Evolutionary conservation across 1,140 invertebrate genomes (phyloP).

Genomic region (Diploscapter pachys): DNA sequence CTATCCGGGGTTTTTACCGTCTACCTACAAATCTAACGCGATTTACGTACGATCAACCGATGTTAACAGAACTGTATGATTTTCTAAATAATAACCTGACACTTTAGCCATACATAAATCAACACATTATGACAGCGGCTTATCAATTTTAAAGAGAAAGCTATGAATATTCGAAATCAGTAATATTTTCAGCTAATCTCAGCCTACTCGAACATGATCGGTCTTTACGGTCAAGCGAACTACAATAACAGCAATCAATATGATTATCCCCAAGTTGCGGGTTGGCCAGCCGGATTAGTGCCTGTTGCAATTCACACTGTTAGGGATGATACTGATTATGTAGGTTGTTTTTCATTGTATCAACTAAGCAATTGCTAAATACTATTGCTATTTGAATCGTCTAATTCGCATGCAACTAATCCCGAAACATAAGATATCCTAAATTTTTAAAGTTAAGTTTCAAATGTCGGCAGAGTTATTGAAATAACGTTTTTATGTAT

Average conservation of each 20-base stretch:
- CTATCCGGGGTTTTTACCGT: conserved; percentile 12
- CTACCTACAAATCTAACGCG: conserved; percentile 19
- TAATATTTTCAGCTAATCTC: conserved; percentile 8
- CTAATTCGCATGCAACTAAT: too few species aligned
- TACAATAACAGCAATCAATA: neutral
- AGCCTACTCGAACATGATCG: conserved; percentile 34
- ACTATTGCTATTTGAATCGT: too few species aligned
- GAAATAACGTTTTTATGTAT: conserved; percentile 18
- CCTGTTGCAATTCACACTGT: conserved; percentile 39
- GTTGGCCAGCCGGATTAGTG: conserved; percentile 32
- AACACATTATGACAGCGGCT: too few species aligned
- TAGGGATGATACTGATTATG: conserved; percentile 32
- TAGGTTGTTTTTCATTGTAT: neutral
- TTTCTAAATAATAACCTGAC: too few species aligned
- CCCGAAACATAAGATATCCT: too few species aligned
- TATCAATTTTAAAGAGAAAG: too few species aligned
- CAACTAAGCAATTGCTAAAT: too few species aligned
- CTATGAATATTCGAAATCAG: too few species aligned
- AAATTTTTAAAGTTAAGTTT: neutral
- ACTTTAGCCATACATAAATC: too few species aligned
- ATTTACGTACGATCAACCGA: conserved; percentile 37
- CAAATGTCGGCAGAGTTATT: neutral
- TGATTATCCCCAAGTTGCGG: neutral
- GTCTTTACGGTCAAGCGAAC: conserved; percentile 27
- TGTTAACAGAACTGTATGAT: conserved; percentile 32